These are phyloP conservation scores for Acleris literana DNA, from an alignment of 2,888 invertebrate species.

Conservation along the genomic window DNA sequence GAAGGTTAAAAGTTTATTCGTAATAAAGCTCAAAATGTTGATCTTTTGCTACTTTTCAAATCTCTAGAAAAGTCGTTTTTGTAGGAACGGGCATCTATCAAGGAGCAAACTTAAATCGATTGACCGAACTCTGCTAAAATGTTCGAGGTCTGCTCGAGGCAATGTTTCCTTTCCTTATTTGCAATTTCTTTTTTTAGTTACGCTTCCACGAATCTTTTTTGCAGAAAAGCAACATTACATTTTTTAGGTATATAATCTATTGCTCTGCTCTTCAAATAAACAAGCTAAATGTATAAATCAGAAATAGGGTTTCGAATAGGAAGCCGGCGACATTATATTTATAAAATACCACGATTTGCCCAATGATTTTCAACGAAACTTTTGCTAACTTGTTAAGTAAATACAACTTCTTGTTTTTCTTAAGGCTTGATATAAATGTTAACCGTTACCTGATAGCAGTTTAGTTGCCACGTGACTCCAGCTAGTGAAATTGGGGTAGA, in stretches of 20 bases:
- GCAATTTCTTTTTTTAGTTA: slow-evolving; percentile 28
- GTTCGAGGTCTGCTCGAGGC: slow-evolving; percentile 20
- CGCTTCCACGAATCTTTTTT: slow-evolving; percentile 30
- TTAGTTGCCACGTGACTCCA: slow-evolving; percentile 95
- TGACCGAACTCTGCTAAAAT: slow-evolving; percentile 13
- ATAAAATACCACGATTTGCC: too few relatives aligned
- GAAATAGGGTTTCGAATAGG: slow-evolving; percentile 9
- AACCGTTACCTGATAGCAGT: slow-evolving; percentile 87
- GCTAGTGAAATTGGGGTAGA: slow-evolving; percentile 93
- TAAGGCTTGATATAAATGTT: too few relatives aligned
- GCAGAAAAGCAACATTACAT: slow-evolving; percentile 29
- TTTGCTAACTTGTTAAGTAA: too few relatives aligned
- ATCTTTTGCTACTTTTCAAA: too few relatives aligned
- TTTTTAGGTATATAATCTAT: slow-evolving; percentile 35
- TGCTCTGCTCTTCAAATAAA: slow-evolving; percentile 16
- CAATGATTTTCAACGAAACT: too few relatives aligned
- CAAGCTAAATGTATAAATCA: slow-evolving; percentile 25
- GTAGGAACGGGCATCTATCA: too few relatives aligned
- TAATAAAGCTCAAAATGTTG: too few relatives aligned
- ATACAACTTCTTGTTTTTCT: background rate
- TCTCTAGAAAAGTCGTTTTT: too few relatives aligned
- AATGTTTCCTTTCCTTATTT: slow-evolving; percentile 25
- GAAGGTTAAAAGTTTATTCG: too few relatives aligned
- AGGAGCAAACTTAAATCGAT: too few relatives aligned
- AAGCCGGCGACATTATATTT: slow-evolving; percentile 9